Base-by-base conservation (phyloP, 2,888 invertebrate species). In the Drosophila greeni region DNA sequence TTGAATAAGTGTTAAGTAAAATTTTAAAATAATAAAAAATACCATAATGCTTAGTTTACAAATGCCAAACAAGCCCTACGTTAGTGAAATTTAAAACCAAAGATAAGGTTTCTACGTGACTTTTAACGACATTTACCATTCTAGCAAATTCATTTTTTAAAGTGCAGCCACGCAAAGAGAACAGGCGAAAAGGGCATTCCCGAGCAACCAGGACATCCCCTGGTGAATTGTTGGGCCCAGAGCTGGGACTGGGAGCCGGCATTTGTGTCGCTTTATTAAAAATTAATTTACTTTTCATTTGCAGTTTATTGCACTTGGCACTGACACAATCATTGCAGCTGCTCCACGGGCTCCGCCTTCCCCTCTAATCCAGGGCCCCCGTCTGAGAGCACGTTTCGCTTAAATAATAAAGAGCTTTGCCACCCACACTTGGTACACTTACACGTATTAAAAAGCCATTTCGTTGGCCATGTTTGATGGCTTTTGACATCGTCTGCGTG, bases 261-360 rank as follows among this genome's bases (percentile, higher is more conserved):
- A 75, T 75, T 73, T 79, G 73, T 72, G 69, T 51, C 47, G 76
- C 76, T 82, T 75, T 75, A 83, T 84, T 81, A 84, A 84, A 84
- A 81, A 82, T 83, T 80, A 80, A 83, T 83, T 82, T 78, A 75
- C 82, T 83, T 84, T 84, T 83, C 76, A 83, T 84, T 83, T 84
- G 74, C 76, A 80, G 80, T 82, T 82, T 79, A 83, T 83, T 80
- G 81, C 75, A 79, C 76, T 75, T 74, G 74, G 68, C 78, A 73
- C 65, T 73, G 75, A 66, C 75, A 77, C 64, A 70, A 73, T 54
- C 66, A 57, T 56, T 68, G 74, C 72, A 70, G 74, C 70, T 71
- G 75, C 67, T 70, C 66, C 43, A 42, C 18, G 5, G 14, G 42
- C 24, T 9, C 23, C 26, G 29, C 20, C 16, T 3, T 5, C 55